Base-by-base conservation (phyloP, 2,113 vertebrate species). In the Petaurus breviceps region DNA sequence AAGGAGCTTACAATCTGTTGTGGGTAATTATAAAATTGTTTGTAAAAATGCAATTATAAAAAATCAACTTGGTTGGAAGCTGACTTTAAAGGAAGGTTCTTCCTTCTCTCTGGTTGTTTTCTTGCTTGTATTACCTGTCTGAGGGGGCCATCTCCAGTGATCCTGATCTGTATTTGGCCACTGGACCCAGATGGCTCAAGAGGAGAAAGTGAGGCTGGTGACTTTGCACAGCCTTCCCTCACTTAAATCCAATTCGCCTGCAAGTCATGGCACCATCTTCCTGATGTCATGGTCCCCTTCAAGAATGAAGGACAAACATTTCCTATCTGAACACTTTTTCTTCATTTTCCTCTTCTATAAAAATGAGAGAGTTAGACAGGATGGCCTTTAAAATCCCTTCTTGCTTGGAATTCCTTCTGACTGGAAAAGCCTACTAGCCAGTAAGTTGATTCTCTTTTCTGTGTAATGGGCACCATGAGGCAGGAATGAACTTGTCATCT, bases 71-170 rank as follows among this genome's bases (percentile, higher is more conserved):
- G 94, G 57, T 93, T 84, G 89, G 28, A 51, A 26, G 96, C 10
- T 90, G 77, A 55, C 53, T 55, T 55, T 31, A 24, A 89, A 50
- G 26, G 95, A 95, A 93, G 92, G 96, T 93, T 91, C 49, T 84
- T 68, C 52, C 12, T 16, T 91, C 61, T 43, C 91, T 96, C 96
- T 93, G 93, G 91, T 95, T 97, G 96, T 96, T 94, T 95, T 95
- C 95, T 97, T 97, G 92, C 95, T 96, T 95, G 97, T 95, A 98
- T 97, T 97, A 97, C 96, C 68, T 43, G 0, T 43, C n/a, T 43
- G n/a, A 43, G 52, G 97, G 53, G 53, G 53, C 53, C 53, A 54
- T 24, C 22, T 54, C 53, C 53, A 54, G 0, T 52, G 3, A 2
- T 54, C 53, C 53, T 54, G 53, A 25, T 54, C 24, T 25, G 5